phyloP scores from a whole-genome alignment of 2,113 vertebrate species.

The Protomyctophum bolini region DNA sequence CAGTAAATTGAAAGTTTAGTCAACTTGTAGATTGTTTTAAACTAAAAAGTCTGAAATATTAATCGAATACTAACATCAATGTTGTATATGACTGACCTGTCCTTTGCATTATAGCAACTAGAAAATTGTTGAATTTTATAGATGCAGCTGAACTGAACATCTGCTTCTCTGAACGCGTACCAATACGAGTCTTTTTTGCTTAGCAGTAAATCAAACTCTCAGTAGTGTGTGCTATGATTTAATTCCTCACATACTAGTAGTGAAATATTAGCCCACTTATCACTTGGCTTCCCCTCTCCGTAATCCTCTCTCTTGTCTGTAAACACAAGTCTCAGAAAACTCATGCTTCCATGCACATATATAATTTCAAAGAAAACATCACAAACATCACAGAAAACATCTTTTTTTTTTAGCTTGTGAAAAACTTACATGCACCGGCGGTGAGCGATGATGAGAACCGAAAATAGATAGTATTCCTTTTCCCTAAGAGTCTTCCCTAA shows the following conservation, averaged over 20 bases:
- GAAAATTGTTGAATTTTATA: background rate
- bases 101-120: background rate
- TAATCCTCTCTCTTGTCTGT: background rate
- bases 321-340: background rate
- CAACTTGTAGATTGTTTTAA: background rate
- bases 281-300: constrained; percentile 4
- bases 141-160: background rate
- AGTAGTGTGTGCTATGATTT: background rate
- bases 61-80: background rate
- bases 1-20: background rate
- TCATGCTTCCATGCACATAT: background rate
- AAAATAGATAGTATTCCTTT: constrained; percentile 79
- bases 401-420: constrained; percentile 1
- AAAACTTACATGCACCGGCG: constrained; percentile 83
- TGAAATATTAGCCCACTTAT: constrained; percentile 20
- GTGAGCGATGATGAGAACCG: constrained; percentile 78
- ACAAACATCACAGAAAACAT: constrained; percentile 20
- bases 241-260: background rate
- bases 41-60: background rate
- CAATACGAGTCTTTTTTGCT: background rate
- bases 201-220: constrained; percentile 17
- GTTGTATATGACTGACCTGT: background rate
- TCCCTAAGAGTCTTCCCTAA: constrained; percentile 72
- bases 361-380: constrained; percentile 11
- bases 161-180: constrained; percentile 8